phyloP scores from a whole-genome alignment of 1,140 invertebrate species.

The Sinonovacula constricta region DNA sequence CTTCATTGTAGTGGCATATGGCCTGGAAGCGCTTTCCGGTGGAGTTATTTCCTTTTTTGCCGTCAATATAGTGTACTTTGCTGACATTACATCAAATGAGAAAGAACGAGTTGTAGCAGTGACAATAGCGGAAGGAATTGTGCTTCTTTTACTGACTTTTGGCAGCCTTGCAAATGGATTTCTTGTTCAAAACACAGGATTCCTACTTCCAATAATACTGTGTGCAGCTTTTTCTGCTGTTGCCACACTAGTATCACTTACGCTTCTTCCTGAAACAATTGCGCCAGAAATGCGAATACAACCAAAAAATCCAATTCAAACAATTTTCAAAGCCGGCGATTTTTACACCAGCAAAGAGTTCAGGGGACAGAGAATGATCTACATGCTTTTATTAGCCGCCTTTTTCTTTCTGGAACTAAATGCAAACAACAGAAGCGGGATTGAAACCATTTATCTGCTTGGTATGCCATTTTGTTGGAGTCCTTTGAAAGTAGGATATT shows the following conservation, averaged over 20 bases:
- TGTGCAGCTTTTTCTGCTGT: not conserved
- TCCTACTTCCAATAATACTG: constrained; percentile 22
- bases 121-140: not conserved
- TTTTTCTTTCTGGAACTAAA: not conserved
- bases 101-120: constrained; percentile 23
- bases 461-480: constrained; percentile 18
- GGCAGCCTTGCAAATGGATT: constrained; percentile 4
- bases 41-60: constrained; percentile 22
- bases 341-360: constrained; percentile 32
- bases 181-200: constrained; percentile 14
- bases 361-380: constrained; percentile 15
- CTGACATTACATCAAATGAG: constrained; percentile 24
- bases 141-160: not conserved
- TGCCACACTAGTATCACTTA: not conserved
- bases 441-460: constrained; percentile 10
- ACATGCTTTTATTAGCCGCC: constrained; percentile 7
- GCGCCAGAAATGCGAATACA: not conserved
- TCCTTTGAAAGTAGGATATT: not conserved
- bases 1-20: constrained; percentile 6
- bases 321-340: not conserved
- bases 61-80: constrained; percentile 10
- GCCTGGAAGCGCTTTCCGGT: constrained; percentile 3
- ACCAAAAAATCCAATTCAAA: not conserved
- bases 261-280: constrained; percentile 35
- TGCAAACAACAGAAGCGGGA: not conserved